Evolutionary conservation across 2,888 invertebrate species (phyloP).

Genomic region (Brenthis daphne): DNA sequence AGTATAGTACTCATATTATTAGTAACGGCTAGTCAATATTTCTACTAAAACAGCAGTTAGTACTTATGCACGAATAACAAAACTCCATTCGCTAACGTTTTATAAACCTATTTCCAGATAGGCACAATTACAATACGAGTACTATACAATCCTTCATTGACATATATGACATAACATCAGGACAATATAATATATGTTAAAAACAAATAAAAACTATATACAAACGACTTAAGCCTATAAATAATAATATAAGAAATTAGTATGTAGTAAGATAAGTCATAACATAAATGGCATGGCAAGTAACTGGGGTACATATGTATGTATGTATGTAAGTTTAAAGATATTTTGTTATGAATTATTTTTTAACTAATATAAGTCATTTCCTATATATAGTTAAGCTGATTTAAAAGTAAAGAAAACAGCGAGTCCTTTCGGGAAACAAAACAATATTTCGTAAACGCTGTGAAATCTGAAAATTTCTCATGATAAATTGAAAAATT

Average conservation of each 20-base stretch:
- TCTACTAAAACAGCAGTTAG: too few relatives aligned
- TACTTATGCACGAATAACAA: too few relatives aligned
- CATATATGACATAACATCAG: slow-evolving; percentile 36
- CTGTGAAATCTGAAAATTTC: background rate
- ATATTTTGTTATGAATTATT: too few relatives aligned
- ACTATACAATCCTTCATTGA: background rate
- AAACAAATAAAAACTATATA: slow-evolving; percentile 42
- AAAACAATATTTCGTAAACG: background rate
- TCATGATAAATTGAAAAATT: slow-evolving; percentile 8
- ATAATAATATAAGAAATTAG: slow-evolving; percentile 9
- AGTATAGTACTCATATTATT: slow-evolving; percentile 1
- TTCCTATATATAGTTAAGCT: too few relatives aligned
- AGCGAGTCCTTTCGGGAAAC: slow-evolving; percentile 2
- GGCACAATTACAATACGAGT: too few relatives aligned
- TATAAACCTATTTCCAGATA: too few relatives aligned
- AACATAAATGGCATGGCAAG: slow-evolving; percentile 49
- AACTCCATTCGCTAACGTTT: too few relatives aligned
- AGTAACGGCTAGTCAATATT: slow-evolving; percentile 35
- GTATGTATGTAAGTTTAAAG: too few relatives aligned
- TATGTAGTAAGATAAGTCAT: slow-evolving; percentile 12
- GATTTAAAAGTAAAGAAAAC: background rate
- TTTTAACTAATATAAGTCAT: too few relatives aligned
- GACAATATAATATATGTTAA: slow-evolving; percentile 28
- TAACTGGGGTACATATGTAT: slow-evolving; percentile 29
- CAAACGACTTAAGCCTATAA: slow-evolving; percentile 40